phyloP scores from a whole-genome alignment of 2,888 invertebrate species.

The Tiliacea aurago region DNA sequence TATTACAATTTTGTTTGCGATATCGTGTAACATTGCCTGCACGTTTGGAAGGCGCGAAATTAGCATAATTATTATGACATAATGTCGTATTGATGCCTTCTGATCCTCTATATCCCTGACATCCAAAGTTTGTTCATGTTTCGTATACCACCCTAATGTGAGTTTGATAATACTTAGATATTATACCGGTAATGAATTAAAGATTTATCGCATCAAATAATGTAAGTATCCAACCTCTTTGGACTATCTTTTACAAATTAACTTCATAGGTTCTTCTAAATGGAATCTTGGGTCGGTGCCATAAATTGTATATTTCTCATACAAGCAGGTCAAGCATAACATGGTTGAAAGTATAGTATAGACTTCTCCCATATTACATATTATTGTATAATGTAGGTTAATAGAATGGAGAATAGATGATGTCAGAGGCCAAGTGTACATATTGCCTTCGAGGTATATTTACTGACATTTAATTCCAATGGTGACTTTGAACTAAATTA shows the following conservation, averaged over 20 bases:
- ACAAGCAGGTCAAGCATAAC: slow-evolving; percentile 49
- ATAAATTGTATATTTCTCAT: slow-evolving; percentile 33
- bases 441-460: slow-evolving; percentile 38
- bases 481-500: slow-evolving; percentile 16
- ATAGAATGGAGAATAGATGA: slow-evolving; percentile 57
- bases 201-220: slow-evolving; percentile 17
- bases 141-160: slow-evolving; percentile 11
- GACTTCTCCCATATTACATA: slow-evolving; percentile 43
- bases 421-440: slow-evolving; percentile 41
- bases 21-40: neutral
- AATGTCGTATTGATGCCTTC: slow-evolving; percentile 25
- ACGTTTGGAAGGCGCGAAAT: slow-evolving; percentile 20
- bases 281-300: slow-evolving; percentile 40
- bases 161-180: slow-evolving; percentile 26
- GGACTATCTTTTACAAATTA: slow-evolving; percentile 11
- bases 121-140: slow-evolving; percentile 13
- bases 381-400: slow-evolving; percentile 46
- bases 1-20: neutral
- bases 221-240: neutral
- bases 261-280: slow-evolving; percentile 2
- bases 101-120: neutral
- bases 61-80: slow-evolving; percentile 36
- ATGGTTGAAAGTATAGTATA: slow-evolving; percentile 21
- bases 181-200: slow-evolving; percentile 16
- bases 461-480: slow-evolving; percentile 25